Percentiles rank a stretch among this genome's conserved stretches.
phyloP scores from a whole-genome alignment of 2,888 invertebrate genomes.

The Synergus japonicus region DNA sequence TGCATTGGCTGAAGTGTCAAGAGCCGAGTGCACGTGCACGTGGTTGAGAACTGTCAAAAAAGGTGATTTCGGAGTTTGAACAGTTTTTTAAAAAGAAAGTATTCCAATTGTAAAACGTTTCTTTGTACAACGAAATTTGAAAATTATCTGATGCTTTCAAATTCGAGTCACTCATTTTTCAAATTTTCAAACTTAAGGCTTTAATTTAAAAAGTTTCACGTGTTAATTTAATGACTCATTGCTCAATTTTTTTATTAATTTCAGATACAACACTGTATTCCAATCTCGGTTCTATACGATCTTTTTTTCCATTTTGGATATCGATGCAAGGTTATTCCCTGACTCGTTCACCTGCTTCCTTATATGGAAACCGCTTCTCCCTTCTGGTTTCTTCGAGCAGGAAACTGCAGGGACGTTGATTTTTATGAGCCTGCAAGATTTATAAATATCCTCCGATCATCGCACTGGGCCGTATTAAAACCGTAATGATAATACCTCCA shows the following conservation, averaged over 20 bases:
- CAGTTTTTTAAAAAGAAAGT: not conserved
- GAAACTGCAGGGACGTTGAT: conserved; percentile 38
- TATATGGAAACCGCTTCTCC: conserved; percentile 39
- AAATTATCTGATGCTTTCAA: not conserved
- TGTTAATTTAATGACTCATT: conserved; percentile 28
- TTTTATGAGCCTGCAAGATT: conserved; percentile 27
- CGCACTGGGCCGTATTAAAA: conserved; percentile 29
- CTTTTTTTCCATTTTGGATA: conserved; percentile 31
- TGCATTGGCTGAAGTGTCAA: not conserved
- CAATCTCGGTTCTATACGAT: not conserved
- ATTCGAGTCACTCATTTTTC: not conserved
- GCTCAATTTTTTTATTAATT: conserved; percentile 7
- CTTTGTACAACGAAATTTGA: not conserved
- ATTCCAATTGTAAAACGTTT: not conserved
- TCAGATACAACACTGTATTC: conserved; percentile 15
- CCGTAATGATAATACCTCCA: conserved; percentile 38
- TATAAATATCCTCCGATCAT: conserved; percentile 37
- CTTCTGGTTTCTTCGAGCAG: conserved; percentile 25
- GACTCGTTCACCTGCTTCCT: conserved; percentile 44
- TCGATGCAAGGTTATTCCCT: conserved; percentile 32
- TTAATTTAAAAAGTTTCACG: not conserved
- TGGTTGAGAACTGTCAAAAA: conserved; percentile 7
- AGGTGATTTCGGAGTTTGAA: not conserved
- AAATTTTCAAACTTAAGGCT: not conserved
- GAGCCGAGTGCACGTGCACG: conserved; percentile 13